Base-by-base conservation (phyloP, 2,888 invertebrate species). In the Acanthococcus lagerstroemiae region DNA sequence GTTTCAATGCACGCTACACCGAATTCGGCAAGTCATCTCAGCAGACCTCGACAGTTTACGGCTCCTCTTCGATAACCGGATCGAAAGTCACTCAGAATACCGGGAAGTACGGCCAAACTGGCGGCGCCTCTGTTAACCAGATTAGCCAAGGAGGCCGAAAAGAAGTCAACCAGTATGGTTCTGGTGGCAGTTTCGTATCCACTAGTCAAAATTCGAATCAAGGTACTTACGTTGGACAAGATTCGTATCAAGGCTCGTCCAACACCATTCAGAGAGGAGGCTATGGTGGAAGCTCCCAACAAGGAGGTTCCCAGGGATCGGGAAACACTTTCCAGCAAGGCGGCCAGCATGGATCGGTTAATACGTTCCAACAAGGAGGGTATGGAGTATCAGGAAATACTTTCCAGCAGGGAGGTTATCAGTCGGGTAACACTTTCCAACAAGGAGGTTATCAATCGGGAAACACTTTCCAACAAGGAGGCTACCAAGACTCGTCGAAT, bases 201-300 rank as follows among this genome's bases (percentile, higher is more conserved):
- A n/a, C n/a, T n/a, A n/a, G n/a, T n/a, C n/a, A n/a, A n/a, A n/a
- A n/a, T n/a, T n/a, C n/a, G n/a, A n/a, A n/a, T n/a, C n/a, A n/a
- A n/a, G n/a, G n/a, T n/a, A n/a, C n/a, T n/a, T n/a, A n/a, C n/a
- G n/a, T n/a, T n/a, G n/a, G n/a, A n/a, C n/a, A n/a, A n/a, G n/a
- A n/a, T n/a, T n/a, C n/a, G n/a, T n/a, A n/a, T n/a, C n/a, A n/a
- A n/a, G n/a, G n/a, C n/a, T n/a, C n/a, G n/a, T n/a, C n/a, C n/a
- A n/a, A n/a, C n/a, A n/a, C n/a, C n/a, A n/a, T n/a, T n/a, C n/a
- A n/a, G n/a, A 21, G 26, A 55, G 17, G 48, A 9, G 67, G 65
- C 0, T 57, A 22, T 9, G 65, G 65, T 27, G 67, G 67, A 0
- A 65, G 57, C 1, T 57, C 54, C 12, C 67, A 48, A 27, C 19